Evolutionary conservation across 2,113 vertebrate species (phyloP).

Genomic region (Paedocypris sp.): DNA sequence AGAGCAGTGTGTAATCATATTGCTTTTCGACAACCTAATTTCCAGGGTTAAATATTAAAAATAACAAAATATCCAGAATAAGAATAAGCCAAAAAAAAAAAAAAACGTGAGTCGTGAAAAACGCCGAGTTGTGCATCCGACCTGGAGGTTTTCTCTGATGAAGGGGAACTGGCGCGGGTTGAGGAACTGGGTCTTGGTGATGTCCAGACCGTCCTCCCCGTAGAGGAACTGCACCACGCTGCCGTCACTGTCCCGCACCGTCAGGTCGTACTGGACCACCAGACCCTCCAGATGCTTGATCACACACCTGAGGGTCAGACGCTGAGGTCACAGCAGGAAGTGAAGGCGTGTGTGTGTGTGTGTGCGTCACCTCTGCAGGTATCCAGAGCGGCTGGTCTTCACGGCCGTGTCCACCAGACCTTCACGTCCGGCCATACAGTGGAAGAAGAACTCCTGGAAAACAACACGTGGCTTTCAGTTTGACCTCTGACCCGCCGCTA

Average conservation of each 20-base stretch:
- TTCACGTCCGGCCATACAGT: slow-evolving; percentile 97
- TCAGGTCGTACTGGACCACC: slow-evolving; percentile 92
- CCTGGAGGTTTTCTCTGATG: slow-evolving; percentile 87
- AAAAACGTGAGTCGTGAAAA: too few species aligned
- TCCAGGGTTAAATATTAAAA: too few species aligned
- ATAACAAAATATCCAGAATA: background rate
- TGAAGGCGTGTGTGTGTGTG: background rate
- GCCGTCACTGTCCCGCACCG: slow-evolving; percentile 88
- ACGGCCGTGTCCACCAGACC: slow-evolving; percentile 95
- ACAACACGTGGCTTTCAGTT: background rate
- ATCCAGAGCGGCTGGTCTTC: slow-evolving; percentile 93
- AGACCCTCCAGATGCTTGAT: slow-evolving; percentile 93
- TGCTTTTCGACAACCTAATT: too few species aligned
- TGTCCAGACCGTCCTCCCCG: slow-evolving; percentile 89
- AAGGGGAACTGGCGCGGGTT: slow-evolving; percentile 82
- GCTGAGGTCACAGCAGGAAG: background rate
- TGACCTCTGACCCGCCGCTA: too few species aligned
- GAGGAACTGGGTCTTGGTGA: slow-evolving; percentile 89
- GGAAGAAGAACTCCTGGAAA: slow-evolving; percentile 91
- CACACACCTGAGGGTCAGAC: slow-evolving; percentile 61
- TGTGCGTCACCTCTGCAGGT: slow-evolving; percentile 78
- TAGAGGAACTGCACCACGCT: slow-evolving; percentile 95
- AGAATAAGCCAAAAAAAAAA: too few species aligned
- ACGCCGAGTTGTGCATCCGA: slow-evolving; percentile 41
- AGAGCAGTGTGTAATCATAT: too few species aligned